Conservation (phyloP, 1,140 invertebrate genomes). For the Pemphigus obesinymphae region DNA sequence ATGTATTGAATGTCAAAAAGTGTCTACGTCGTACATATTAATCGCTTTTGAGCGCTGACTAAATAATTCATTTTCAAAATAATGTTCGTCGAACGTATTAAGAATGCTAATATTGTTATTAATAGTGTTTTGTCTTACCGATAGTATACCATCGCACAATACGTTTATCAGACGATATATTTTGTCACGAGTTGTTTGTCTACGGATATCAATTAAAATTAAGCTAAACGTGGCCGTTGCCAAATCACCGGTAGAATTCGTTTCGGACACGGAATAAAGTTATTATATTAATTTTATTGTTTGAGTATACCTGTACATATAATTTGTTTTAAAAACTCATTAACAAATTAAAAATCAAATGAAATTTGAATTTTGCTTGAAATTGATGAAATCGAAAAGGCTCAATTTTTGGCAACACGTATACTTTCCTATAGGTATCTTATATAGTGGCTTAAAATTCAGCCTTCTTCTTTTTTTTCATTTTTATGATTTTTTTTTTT, state of each 20-base stretch:
- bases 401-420: not conserved
- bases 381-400: no score
- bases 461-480: no score
- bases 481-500: not conserved
- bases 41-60: not conserved
- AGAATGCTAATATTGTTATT: not conserved
- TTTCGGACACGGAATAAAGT: no score
- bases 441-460: no score
- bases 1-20: conserved; percentile 23
- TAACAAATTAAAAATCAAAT: no score
- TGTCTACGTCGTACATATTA: not conserved
- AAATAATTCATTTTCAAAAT: conserved; percentile 35
- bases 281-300: no score
- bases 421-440: no score
- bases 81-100: not conserved
- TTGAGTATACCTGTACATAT: no score
- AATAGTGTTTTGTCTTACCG: not conserved
- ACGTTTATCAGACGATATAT: not conserved
- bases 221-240: not conserved
- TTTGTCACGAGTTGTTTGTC: not conserved
- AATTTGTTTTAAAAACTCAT: no score
- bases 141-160: not conserved
- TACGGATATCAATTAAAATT: not conserved
- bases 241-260: no score
- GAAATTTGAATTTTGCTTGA: no score